Conservation (phyloP, 2,113 vertebrate species). For the Ursus arctos region DNA sequence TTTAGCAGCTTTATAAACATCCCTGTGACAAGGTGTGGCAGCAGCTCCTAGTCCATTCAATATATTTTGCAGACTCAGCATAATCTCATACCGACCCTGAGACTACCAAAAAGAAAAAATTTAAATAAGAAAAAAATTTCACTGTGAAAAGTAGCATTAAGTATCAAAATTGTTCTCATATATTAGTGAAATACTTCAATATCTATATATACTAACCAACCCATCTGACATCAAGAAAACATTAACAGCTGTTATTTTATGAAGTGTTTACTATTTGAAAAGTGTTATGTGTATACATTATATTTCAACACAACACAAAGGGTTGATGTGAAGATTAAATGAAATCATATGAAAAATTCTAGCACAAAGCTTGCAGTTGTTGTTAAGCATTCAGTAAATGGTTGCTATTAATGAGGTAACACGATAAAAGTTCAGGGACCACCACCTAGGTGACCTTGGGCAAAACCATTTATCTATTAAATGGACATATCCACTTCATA, state of each 20-base stretch:
- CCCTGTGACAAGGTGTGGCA: slow-evolving; percentile 92
- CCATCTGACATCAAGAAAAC: slow-evolving; percentile 47
- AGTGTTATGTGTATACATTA: neutral
- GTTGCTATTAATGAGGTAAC: neutral
- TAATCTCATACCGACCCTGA: slow-evolving; percentile 97
- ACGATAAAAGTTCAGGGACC: neutral
- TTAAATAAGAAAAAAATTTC: neutral
- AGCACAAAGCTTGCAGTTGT: neutral
- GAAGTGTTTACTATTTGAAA: slow-evolving; percentile 24
- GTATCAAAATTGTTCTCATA: neutral
- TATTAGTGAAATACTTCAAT: slow-evolving; percentile 17
- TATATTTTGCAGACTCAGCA: slow-evolving; percentile 94
- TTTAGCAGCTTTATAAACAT: slow-evolving; percentile 96
- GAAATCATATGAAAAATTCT: slow-evolving; percentile 14
- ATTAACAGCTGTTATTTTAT: slow-evolving; percentile 13
- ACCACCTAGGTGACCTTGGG: neutral
- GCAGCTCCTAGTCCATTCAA: slow-evolving; percentile 92
- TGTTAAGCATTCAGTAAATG: slow-evolving; percentile 8
- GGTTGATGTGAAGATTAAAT: slow-evolving; percentile 9
- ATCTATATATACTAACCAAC: slow-evolving; percentile 14
- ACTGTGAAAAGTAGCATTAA: neutral
- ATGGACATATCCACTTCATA: neutral
- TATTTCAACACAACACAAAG: neutral
- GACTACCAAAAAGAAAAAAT: slow-evolving; percentile 89
- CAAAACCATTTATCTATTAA: slow-evolving; percentile 45